A percentile compares a stretch with the other conserved stretches of the same genome.
phyloP scores from a whole-genome alignment of 2,113 vertebrate species.

The Pimephales promelas region DNA sequence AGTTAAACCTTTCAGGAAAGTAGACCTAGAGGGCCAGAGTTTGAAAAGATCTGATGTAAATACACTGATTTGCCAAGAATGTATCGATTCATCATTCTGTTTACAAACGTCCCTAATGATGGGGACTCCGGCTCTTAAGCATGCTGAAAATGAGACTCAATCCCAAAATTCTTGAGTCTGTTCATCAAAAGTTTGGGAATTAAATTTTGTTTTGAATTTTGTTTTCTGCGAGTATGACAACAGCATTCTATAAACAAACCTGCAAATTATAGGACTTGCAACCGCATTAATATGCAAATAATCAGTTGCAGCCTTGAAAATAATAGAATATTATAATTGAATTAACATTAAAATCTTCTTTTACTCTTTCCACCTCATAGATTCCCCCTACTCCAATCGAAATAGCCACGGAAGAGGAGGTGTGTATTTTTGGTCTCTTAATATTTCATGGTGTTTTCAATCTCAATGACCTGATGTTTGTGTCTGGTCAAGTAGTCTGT shows the following conservation, averaged over 20 bases:
- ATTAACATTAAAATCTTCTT: neutral
- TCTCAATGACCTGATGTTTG: neutral
- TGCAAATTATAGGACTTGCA: too few relatives aligned
- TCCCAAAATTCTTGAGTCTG: too few relatives aligned
- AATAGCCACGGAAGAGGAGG: conserved; percentile 92
- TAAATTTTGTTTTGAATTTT: too few relatives aligned
- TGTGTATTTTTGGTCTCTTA: conserved; percentile 59
- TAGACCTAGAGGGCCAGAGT: neutral
- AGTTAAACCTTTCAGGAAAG: too few relatives aligned
- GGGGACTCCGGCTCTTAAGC: too few relatives aligned
- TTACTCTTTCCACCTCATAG: conserved; percentile 64
- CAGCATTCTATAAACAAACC: too few relatives aligned
- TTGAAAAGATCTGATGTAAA: neutral
- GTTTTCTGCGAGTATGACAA: too few relatives aligned
- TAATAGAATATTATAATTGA: neutral
- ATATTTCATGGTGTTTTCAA: neutral
- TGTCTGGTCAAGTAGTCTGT: neutral
- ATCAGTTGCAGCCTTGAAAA: neutral
- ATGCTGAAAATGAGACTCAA: too few relatives aligned
- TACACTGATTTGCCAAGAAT: neutral
- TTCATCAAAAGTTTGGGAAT: too few relatives aligned
- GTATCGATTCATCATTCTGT: neutral
- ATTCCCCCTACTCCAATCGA: conserved; percentile 89
- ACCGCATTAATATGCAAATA: neutral
- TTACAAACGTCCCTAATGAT: too few relatives aligned